Evolutionary conservation across 2,797 vertebrate species (phyloP).

Genomic region (Sebastolobus altivelis): DNA sequence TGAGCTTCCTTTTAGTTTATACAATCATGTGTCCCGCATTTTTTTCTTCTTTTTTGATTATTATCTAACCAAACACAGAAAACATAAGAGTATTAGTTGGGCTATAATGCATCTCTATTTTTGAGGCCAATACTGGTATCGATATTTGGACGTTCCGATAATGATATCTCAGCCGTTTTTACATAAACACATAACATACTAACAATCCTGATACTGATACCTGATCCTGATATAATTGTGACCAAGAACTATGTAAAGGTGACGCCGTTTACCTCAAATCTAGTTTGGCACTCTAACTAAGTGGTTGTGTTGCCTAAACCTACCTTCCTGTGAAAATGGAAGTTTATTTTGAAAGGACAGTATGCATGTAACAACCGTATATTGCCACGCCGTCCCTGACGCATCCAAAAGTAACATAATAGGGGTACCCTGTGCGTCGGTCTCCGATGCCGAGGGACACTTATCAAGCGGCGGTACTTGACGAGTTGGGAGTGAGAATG

Average conservation of each 20-base stretch:
- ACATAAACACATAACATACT: background rate
- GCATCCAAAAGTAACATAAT: too few relatives aligned
- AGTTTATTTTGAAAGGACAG: too few relatives aligned
- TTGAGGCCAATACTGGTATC: background rate
- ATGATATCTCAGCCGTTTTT: background rate
- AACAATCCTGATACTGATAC: too few relatives aligned
- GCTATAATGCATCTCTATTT: background rate
- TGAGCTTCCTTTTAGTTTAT: background rate
- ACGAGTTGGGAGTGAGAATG: too few relatives aligned
- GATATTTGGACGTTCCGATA: background rate
- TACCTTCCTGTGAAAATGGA: too few relatives aligned
- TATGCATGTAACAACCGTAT: too few relatives aligned
- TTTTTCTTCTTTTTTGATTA: background rate
- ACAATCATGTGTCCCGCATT: background rate
- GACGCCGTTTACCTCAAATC: background rate
- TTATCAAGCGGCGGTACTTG: too few relatives aligned
- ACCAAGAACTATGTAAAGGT: background rate
- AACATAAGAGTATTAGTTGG: background rate
- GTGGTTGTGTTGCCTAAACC: too few relatives aligned
- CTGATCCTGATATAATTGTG: too few relatives aligned
- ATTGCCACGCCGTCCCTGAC: too few relatives aligned
- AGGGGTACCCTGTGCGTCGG: fast-evolving
- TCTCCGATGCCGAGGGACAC: too few relatives aligned
- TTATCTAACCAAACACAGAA: background rate
- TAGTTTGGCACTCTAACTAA: background rate